These are phyloP conservation scores for Heterotis niloticus DNA, from an alignment of 2,113 vertebrate species.

Conservation along the genomic window DNA sequence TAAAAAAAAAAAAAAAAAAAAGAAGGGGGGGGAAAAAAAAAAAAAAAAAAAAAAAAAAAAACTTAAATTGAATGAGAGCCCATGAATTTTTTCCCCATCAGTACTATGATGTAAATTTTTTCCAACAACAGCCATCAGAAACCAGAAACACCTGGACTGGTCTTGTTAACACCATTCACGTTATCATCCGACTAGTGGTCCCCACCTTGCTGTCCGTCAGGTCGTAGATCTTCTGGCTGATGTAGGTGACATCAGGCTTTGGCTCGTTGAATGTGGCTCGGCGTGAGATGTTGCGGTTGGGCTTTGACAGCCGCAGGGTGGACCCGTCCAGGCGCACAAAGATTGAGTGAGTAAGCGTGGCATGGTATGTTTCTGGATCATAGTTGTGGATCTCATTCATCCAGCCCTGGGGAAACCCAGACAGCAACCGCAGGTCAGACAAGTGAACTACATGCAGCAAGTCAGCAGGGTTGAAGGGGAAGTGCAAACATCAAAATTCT, in stretches of 20 bases:
- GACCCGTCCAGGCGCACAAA: slow-evolving; percentile 88
- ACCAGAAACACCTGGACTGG: neutral
- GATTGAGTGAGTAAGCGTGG: slow-evolving; percentile 90
- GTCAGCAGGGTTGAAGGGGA: neutral
- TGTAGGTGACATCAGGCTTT: slow-evolving; percentile 83
- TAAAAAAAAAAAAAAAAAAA: too few species aligned
- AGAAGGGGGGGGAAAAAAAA: too few species aligned
- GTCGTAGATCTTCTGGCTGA: slow-evolving; percentile 98
- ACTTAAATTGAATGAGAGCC: too few species aligned
- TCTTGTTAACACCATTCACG: neutral
- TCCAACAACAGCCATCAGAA: too few species aligned
- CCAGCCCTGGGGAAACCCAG: slow-evolving; percentile 75
- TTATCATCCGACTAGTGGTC: neutral
- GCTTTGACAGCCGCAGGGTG: slow-evolving; percentile 89
- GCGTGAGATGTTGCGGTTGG: slow-evolving; percentile 92
- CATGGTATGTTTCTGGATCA: slow-evolving; percentile 94
- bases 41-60: too few species aligned
- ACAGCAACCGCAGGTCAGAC: neutral
- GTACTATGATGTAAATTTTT: too few species aligned
- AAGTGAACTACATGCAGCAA: neutral
- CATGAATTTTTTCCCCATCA: too few species aligned
- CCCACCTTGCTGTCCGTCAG: slow-evolving; percentile 90
- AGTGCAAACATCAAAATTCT: neutral
- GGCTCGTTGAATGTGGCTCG: slow-evolving; percentile 89
- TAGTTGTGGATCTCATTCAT: slow-evolving; percentile 97